A percentile compares a stretch with the other conserved stretches of the same genome.
Evolutionary conservation across 1,140 invertebrate genomes (phyloP).

Genomic region (Atta texana): DNA sequence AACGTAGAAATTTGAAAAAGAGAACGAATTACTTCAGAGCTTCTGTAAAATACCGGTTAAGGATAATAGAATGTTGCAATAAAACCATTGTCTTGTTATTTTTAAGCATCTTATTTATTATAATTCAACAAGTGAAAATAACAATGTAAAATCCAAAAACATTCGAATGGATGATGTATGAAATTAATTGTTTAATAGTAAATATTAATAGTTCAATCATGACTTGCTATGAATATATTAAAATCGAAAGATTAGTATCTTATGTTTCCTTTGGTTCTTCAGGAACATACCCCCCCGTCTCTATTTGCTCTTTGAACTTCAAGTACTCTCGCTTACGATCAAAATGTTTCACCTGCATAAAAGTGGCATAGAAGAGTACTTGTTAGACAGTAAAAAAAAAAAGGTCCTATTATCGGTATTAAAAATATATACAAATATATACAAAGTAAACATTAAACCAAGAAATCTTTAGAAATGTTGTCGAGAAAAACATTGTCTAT

Average conservation of each 20-base stretch:
- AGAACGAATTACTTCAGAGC: slow-evolving; percentile 24
- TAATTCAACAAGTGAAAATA: slow-evolving; percentile 62
- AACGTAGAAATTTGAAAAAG: slow-evolving; percentile 14
- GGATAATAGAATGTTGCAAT: slow-evolving; percentile 64
- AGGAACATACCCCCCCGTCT: slow-evolving; percentile 94
- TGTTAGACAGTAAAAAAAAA: slow-evolving; percentile 45
- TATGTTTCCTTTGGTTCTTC: slow-evolving; percentile 72
- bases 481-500: not conserved
- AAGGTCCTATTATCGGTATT: slow-evolving; percentile 25
- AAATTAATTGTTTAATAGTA: slow-evolving; percentile 67
- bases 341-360: slow-evolving; percentile 94
- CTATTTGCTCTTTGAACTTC: slow-evolving; percentile 95
- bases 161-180: slow-evolving; percentile 45
- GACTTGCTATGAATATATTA: slow-evolving; percentile 62
- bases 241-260: slow-evolving; percentile 68
- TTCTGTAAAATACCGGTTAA: slow-evolving; percentile 65
- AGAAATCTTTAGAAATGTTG: not conserved
- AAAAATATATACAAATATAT: slow-evolving; percentile 1
- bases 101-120: slow-evolving; percentile 74
- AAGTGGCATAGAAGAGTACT: slow-evolving; percentile 56
- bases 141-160: slow-evolving; percentile 38
- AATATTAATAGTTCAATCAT: slow-evolving; percentile 64
- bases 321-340: slow-evolving; percentile 95
- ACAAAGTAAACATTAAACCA: slow-evolving; percentile 16
- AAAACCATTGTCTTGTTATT: slow-evolving; percentile 69